Conservation (phyloP, 2,797 vertebrate genomes). For the Poeciliopsis turneri region DNA sequence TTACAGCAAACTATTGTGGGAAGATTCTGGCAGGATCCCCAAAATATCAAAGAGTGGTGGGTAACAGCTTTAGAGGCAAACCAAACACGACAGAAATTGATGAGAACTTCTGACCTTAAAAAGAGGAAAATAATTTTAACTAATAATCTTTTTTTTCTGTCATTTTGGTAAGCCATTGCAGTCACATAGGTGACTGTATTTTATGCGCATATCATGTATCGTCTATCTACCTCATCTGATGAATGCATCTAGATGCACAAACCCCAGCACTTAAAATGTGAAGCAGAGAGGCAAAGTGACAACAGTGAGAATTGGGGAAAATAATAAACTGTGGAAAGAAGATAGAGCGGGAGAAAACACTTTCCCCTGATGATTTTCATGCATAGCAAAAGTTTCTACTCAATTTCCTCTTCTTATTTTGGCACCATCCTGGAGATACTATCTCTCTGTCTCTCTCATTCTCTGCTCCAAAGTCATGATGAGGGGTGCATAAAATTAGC, state of each 20-base stretch:
- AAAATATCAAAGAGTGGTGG: not conserved
- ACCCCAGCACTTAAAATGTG: conserved; percentile 26
- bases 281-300: conserved; percentile 37
- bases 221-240: conserved; percentile 34
- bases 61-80: not conserved
- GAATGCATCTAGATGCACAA: conserved; percentile 28
- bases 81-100: not conserved
- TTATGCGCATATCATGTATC: not conserved
- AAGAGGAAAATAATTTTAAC: not conserved
- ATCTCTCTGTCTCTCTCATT: conserved; percentile 59
- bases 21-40: not conserved
- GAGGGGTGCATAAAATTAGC: conserved; percentile 79
- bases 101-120: not conserved
- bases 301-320: conserved; percentile 51
- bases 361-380: conserved; percentile 63
- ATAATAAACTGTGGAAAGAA: conserved; percentile 48
- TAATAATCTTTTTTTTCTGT: not conserved
- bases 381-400: conserved; percentile 67
- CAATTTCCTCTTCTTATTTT: conserved; percentile 72
- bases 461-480: conserved; percentile 65
- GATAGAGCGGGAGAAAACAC: conserved; percentile 51
- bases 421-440: conserved; percentile 65
- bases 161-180: too few species aligned
- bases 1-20: not conserved
- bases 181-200: too few species aligned